phyloP scores from a whole-genome alignment of 2,888 invertebrate species.

The Argyresthia albistria region DNA sequence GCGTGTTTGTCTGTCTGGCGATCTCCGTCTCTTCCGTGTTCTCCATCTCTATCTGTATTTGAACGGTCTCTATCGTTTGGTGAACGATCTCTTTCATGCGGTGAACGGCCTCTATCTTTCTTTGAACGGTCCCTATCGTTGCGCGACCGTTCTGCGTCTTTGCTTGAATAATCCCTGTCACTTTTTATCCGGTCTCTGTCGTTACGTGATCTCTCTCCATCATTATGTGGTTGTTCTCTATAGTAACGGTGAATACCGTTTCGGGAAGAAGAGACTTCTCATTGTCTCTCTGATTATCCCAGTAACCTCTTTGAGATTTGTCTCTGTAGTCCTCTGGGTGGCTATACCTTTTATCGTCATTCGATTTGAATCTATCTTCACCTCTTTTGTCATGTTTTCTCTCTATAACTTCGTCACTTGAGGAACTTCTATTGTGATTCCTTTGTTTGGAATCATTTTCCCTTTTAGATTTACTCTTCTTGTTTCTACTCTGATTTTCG shows the following conservation, averaged over 20 bases:
- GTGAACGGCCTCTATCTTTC: constrained; percentile 18
- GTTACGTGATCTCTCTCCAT: not conserved
- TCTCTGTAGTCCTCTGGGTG: not conserved
- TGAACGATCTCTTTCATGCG: constrained; percentile 66
- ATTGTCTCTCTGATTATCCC: not conserved
- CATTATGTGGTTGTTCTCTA: constrained; percentile 17
- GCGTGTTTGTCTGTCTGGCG: no score
- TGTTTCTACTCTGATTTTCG: not conserved
- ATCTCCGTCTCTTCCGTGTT: no score
- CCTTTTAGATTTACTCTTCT: constrained; percentile 7
- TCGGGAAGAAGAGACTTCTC: no score
- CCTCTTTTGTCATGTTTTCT: not conserved
- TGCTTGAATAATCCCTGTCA: not conserved
- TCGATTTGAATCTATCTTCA: not conserved
- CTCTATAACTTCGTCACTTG: not conserved
- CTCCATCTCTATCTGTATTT: no score
- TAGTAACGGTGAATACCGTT: not conserved
- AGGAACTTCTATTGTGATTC: not conserved
- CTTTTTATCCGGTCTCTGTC: not conserved
- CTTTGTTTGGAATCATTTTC: not conserved
- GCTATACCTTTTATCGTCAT: not conserved
- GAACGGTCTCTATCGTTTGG: constrained; percentile 17
- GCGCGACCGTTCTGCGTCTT: not conserved
- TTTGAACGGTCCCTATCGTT: not conserved
- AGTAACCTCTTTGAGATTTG: not conserved